Base-by-base conservation (phyloP, 2,113 vertebrate species). In the Herpetotheres cachinnans region DNA sequence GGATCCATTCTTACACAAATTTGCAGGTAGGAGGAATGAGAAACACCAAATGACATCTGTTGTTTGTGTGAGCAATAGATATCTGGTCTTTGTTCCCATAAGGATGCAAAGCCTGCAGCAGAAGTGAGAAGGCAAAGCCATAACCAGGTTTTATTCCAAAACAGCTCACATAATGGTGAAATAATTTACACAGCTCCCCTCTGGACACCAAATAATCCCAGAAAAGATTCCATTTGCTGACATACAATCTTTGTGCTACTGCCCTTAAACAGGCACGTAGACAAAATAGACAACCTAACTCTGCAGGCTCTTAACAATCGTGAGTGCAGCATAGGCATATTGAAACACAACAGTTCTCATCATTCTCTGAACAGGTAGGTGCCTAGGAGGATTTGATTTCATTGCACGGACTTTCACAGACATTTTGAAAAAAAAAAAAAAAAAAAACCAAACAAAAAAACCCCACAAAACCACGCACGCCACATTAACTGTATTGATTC, bases 291-390 rank as follows among this genome's bases (percentile, higher is more conserved):
- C 12, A 88, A 47, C 13, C 7, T 55, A 85, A 27, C 21, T 16
- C 42, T 63, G 15, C 46, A 70, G 1, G 1, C 14, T 73, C 47
- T 83, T 27, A 65, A 46, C n/a, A 38, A 59, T 19, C 18, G 2
- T 1, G 26, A 71, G 30, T 3, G 30, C 36, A 71, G 27, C 36
- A 80, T 77, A 87, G 46, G 29, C 24, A 20, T 2, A 76, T 4
- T 44, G 62, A 85, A 65, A 58, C 46, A 96, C 97, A 78, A 97
- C 95, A 82, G 16, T 44, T 56, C 66, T 97, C 95, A 3, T 63
- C 91, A 9, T 97, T 97, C 63, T 97, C 94, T 89, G n/a, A 71
- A 59, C n/a, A n/a, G 0, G 0, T 18, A n/a, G 0, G 0, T 18
- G 34, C 54, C 34, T 50, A 54, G 49, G 38, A 93, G 5, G 38